phyloP scores from a whole-genome alignment of 1,140 invertebrate genomes.

The Ylistrum balloti region DNA sequence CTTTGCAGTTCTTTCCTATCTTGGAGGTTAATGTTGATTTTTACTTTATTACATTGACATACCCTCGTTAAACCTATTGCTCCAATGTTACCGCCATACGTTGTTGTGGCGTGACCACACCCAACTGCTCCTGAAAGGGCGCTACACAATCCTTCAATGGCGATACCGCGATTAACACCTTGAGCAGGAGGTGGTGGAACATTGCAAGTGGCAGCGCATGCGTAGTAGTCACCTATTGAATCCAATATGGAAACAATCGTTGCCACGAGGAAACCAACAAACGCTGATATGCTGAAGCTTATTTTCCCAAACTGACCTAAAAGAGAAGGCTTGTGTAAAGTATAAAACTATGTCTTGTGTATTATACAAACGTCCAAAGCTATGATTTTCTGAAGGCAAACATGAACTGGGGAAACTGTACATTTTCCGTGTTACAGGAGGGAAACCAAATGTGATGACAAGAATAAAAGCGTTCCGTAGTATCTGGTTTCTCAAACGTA shows the following conservation, averaged over 20 bases:
- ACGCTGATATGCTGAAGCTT: background rate
- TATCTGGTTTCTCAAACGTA: too few species aligned
- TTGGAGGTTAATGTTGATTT: too few species aligned
- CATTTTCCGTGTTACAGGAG: too few species aligned
- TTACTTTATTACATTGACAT: too few species aligned
- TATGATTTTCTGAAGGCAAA: too few species aligned
- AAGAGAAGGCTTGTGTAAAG: too few species aligned
- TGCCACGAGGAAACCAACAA: background rate
- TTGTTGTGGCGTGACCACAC: background rate
- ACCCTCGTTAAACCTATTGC: background rate
- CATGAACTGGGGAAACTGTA: too few species aligned
- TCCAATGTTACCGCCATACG: background rate
- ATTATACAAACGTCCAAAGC: too few species aligned
- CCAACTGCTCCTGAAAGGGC: background rate
- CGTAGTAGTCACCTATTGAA: conserved; percentile 16
- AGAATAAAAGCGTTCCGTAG: too few species aligned
- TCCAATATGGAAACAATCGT: conserved; percentile 29
- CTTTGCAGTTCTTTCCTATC: too few species aligned
- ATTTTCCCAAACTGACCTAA: conserved; percentile 28
- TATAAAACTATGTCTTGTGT: too few species aligned
- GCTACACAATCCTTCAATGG: background rate
- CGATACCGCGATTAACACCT: conserved; percentile 22
- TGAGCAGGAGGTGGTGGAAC: background rate
- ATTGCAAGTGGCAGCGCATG: background rate
- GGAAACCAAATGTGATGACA: too few species aligned